Evolutionary conservation across 2,888 invertebrate species (phyloP).

Genomic region (Polydrusus pterygomalis): DNA sequence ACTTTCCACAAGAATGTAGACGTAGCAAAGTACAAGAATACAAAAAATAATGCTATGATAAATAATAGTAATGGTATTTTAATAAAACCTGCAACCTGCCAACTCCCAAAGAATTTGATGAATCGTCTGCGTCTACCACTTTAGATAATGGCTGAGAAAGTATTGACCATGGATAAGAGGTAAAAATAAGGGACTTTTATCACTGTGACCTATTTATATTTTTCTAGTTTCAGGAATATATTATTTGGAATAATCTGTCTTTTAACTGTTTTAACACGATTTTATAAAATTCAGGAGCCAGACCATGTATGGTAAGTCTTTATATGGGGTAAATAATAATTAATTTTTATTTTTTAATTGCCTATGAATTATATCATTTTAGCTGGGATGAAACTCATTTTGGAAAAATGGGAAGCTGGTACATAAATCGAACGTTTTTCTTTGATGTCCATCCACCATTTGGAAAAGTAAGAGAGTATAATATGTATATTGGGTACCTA

Average conservation of each 20-base stretch:
- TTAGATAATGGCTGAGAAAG: constrained; percentile 40
- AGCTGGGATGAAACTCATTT: constrained; percentile 99
- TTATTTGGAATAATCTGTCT: constrained; percentile 79
- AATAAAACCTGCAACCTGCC: neutral
- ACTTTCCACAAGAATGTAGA: constrained; percentile 29
- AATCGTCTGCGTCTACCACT: too few relatives aligned
- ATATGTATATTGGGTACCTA: too few relatives aligned
- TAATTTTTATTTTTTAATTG: neutral
- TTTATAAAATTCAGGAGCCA: constrained; percentile 92
- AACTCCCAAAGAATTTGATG: constrained; percentile 1
- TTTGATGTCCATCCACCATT: constrained; percentile 98
- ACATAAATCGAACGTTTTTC: constrained; percentile 97
- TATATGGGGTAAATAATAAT: neutral
- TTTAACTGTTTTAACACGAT: constrained; percentile 84
- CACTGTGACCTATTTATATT: constrained; percentile 12
- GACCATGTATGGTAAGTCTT: constrained; percentile 92
- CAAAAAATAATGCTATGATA: neutral
- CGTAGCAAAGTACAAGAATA: constrained; percentile 18
- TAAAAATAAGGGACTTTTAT: neutral
- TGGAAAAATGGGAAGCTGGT: constrained; percentile 99
- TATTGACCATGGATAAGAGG: constrained; percentile 30
- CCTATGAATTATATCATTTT: constrained; percentile 69
- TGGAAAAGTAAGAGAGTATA: constrained; percentile 83
- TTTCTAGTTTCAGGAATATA: constrained; percentile 77
- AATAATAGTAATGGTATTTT: neutral